Percentiles rank a stretch among this genome's conserved stretches.
Conservation (phyloP, 2,888 invertebrate species). For the Parasteatoda lunata region DNA sequence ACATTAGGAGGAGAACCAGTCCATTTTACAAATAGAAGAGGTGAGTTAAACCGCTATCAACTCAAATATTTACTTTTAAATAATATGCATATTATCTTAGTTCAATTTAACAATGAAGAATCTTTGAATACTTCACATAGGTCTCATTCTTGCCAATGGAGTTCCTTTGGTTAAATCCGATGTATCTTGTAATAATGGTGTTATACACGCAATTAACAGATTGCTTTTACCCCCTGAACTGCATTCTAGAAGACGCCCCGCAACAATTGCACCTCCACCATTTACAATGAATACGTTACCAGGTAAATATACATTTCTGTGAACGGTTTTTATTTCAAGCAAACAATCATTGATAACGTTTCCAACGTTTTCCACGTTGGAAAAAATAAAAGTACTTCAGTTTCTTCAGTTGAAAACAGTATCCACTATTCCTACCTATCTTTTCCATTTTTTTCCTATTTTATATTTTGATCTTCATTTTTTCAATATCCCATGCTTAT, state of each 20-base stretch:
- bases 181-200: constrained; percentile 62
- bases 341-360: too few species aligned
- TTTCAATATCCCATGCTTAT: too few species aligned
- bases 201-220: constrained; percentile 62
- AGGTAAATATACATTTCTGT: background rate
- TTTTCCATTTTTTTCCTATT: too few species aligned
- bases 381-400: too few species aligned
- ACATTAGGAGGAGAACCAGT: constrained; percentile 57
- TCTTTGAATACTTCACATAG: background rate
- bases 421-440: too few species aligned
- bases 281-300: constrained; percentile 10
- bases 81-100: background rate
- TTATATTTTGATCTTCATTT: too few species aligned
- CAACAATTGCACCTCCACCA: constrained; percentile 45
- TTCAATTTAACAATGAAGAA: background rate
- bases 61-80: too few species aligned
- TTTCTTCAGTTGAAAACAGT: too few species aligned
- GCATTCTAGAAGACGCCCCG: constrained; percentile 35
- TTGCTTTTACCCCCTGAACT: constrained; percentile 56
- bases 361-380: too few species aligned
- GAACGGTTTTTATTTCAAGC: too few species aligned
- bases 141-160: constrained; percentile 57
- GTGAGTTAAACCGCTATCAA: constrained; percentile 6
- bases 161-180: constrained; percentile 54
- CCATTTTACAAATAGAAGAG: constrained; percentile 53